Evolutionary conservation across 2,797 vertebrate species (phyloP).

Genomic region (Craterocephalus amniculus): DNA sequence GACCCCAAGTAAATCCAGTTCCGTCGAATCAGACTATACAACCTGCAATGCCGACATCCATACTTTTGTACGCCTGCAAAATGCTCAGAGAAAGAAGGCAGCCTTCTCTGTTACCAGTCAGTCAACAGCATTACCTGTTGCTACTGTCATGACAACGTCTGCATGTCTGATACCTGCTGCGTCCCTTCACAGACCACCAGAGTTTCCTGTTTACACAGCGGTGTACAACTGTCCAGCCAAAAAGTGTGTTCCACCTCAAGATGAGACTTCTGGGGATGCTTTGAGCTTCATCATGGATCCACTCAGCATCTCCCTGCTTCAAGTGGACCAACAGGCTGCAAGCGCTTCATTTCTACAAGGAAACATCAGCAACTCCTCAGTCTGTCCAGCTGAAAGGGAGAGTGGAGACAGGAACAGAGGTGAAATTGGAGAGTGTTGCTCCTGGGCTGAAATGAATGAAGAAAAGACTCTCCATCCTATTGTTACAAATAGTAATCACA

Average conservation of each 20-base stretch:
- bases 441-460: background rate
- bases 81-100: conserved; percentile 19
- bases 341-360: conserved; percentile 42
- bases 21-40: conserved; percentile 51
- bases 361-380: conserved; percentile 14
- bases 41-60: conserved; percentile 19
- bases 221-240: conserved; percentile 7
- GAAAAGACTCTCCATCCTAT: background rate
- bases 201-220: conserved; percentile 8
- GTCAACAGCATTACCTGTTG: background rate
- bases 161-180: conserved; percentile 13
- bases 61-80: conserved; percentile 15
- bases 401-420: background rate
- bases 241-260: conserved; percentile 20
- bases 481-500: conserved; percentile 8
- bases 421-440: background rate
- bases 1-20: conserved; percentile 16
- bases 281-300: conserved; percentile 65
- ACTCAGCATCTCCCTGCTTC: conserved; percentile 71
- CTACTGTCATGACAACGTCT: conserved; percentile 12
- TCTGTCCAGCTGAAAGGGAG: background rate
- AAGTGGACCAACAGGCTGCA: conserved; percentile 40
- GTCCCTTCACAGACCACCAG: conserved; percentile 6
- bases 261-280: conserved; percentile 28
- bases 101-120: background rate